Evolutionary conservation across 2,797 vertebrate genomes (phyloP), one percentile per base, ranked within the genome.

Genomic region (Natrix natrix): DNA sequence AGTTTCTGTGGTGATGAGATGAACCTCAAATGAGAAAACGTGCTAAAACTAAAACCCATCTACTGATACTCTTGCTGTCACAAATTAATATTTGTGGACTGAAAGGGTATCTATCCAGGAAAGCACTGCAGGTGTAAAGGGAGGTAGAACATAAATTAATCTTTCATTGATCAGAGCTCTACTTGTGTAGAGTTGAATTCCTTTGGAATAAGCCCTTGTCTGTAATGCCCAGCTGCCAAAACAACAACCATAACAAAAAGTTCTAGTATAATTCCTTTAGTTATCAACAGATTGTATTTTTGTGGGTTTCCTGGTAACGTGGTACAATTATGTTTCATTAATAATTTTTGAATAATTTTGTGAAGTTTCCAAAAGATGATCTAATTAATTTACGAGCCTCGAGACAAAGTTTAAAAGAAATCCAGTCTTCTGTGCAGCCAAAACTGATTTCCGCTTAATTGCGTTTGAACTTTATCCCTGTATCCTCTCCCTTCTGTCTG

Each of bases 181-280:
- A 17, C 48, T 48, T 91, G 66, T 83, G 8, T 59, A 63, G 66
- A 86, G 48, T 87, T 91, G 88, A 93, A 88, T 93, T 61, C 86
- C 61, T 91, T 54, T 83, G 56, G 57, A 91, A 83, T 83, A 88
- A 88, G 86, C 61, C 56, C 48, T 91, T 93, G n/a, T 69, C 63
- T 91, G 61, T 91, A 88, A 91, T 91, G 48, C 83, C 92, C 86
- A 32, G 48, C 66, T 91, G 66, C 92, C 22, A 91, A 22, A 32
- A 52, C 78, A 90, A 55, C 1, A n/a, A 56, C 8, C 3, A 61
- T 61, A 32, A 69, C 63, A 37, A 88, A 60, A 88, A 60, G 20
- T 56, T 12, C 87, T 93, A 57, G 32, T 89, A 37, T 89, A 89
- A 83, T 63, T 83, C 26, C 26, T 37, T 22, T 52, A 22, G 32